Base-by-base conservation (phyloP, 2,888 invertebrate species). In the Selenia dentaria region DNA sequence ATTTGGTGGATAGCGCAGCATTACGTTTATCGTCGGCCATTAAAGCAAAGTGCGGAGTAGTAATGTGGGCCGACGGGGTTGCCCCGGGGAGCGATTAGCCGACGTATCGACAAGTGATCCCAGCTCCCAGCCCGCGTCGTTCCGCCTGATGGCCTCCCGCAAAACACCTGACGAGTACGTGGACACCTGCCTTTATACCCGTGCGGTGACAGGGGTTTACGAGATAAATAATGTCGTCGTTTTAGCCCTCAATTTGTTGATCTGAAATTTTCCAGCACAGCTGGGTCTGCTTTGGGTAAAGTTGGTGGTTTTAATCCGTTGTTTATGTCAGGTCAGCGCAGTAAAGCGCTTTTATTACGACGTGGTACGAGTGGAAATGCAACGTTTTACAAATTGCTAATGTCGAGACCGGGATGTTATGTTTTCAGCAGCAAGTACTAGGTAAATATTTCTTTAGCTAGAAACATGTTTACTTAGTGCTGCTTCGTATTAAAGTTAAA, bases 181-280 rank as follows among this genome's bases (percentile, higher is more conserved):
- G 45, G 40, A 36, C 25, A 31, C 60, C 54, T 14, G 51, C 52
- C 57, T 57, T 57, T 54, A 47, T 57, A 55, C 46, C 49, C 50
- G 4, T 34, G 52, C 53, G 67, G 64, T 56, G 74, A 68, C 72
- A 71, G 59, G 63, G 65, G 67, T 56, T 57, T 46, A 35, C 31
- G 59, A 67, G 59, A 74, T 67, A 74, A 74, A 68, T 73, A 70
- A 64, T 62, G 57, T 58, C 62, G 58, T 62, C 68, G 67, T 63
- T 68, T 22, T 64, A 66, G 54, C 57, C 63, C 63, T 65, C 68
- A 63, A 75, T 75, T 72, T 71, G 72, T 70, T 62, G 64, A 53
- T 65, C 51, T 55, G 52, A 57, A 56, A 67, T 58, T 64, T 59
- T 47, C 56, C 51, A 45, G 36, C 46, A 12, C 22, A 37, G 39